Conservation (phyloP, 2,888 invertebrate species). For the Philhelius pedissequus region DNA sequence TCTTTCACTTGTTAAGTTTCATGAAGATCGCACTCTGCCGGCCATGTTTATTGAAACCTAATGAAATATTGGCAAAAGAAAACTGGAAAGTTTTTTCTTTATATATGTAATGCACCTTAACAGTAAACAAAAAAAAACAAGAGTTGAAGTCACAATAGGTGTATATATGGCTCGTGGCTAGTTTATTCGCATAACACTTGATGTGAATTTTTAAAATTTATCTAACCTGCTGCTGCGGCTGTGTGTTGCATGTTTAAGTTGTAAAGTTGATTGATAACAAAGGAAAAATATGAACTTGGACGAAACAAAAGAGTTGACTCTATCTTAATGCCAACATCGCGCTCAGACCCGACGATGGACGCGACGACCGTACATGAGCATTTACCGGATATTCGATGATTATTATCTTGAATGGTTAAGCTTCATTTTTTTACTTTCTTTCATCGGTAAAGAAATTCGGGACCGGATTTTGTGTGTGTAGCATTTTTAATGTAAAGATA, state of each 20-base stretch:
- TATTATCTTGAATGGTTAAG: slow-evolving; percentile 1
- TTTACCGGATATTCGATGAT: slow-evolving; percentile 37
- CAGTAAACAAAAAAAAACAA: slow-evolving; percentile 6
- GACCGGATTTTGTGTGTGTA: slow-evolving; percentile 5
- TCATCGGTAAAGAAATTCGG: background rate
- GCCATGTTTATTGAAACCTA: slow-evolving; percentile 12
- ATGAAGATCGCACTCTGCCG: slow-evolving; percentile 6
- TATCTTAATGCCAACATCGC: background rate
- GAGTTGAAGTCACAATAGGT: slow-evolving; percentile 7
- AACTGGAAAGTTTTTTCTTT: slow-evolving; percentile 39
- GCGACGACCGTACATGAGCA: background rate
- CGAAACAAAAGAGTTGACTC: background rate
- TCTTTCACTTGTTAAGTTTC: slow-evolving; percentile 11
- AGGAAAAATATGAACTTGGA: background rate
- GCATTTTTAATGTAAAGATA: slow-evolving; percentile 37
- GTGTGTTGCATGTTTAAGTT: slow-evolving; percentile 28
- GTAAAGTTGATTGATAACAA: background rate
- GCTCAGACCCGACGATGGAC: too few relatives aligned
- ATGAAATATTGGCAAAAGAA: slow-evolving; percentile 20
- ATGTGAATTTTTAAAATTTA: slow-evolving; percentile 52
- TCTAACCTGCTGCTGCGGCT: background rate
- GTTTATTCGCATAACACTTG: slow-evolving; percentile 37
- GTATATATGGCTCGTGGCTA: background rate
- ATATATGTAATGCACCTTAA: background rate
- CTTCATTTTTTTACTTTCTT: slow-evolving; percentile 47